Evolutionary conservation across 2,888 invertebrate genomes (phyloP), one percentile per base, ranked within the genome.

Genomic region (Ochlodes sylvanus): DNA sequence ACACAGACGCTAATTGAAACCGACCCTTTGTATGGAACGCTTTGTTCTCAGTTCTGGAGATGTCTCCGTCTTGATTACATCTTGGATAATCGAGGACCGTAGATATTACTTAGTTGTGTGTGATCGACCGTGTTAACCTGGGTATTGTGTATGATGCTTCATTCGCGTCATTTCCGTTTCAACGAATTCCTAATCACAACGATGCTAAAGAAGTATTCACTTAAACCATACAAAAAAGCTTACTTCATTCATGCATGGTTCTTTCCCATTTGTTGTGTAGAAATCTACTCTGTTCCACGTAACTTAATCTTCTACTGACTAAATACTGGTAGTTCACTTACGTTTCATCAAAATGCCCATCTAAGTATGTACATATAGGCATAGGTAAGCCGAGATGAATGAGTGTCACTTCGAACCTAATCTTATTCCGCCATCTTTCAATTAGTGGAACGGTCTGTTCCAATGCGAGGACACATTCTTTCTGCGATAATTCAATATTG

Each of bases 361-460:
- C 6, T n/a, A 4, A 42, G 6, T 1, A 1, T n/a, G 3, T 42
- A n/a, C n/a, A 27, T 42, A n/a, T 42, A 27, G 27, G 27, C 27
- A 42, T 42, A n/a, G n/a, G 42, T 42, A n/a, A 42, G n/a, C 42
- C 42, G n/a, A 17, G 47, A 47, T 47, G 9, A 47, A 47, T 47
- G 47, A 47, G 17, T 47, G 17, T 47, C 47, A 47, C 47, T 17
- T 17, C 17, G 12, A 3, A 38, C 1, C 17, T 47, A 47, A 47
- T 57, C 57, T 17, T 57, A 56, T 42, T 42, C 42, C 14, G 21
- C 21, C 12, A 41, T 21, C 17, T 2, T 58, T 17, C 58, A 58
- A 58, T 58, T 58, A 58, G 42, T 42, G 42, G 42, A 58, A 42
- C 42, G 58, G n/a, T 58, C 58, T 21, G 21, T 9, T 42, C 42